A percentile compares a stretch with the other conserved stretches of the same genome.
Evolutionary conservation across 1,140 invertebrate genomes (phyloP).

Genomic region (Agraylea sexmaculata): DNA sequence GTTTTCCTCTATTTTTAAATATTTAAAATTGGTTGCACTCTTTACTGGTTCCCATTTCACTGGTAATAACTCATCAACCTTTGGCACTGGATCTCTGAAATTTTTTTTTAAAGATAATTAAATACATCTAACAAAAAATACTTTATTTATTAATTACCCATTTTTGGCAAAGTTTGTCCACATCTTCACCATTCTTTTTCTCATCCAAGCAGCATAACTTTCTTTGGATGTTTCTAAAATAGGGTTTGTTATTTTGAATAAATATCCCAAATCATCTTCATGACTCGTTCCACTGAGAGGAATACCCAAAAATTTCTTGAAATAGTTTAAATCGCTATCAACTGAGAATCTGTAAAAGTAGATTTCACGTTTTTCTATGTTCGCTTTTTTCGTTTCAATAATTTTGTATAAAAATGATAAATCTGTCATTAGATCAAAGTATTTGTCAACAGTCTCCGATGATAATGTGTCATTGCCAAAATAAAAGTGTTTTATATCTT

Average conservation of each 20-base stretch:
- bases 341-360: conserved; percentile 38
- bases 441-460: conserved; percentile 24
- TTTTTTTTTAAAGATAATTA: conserved; percentile 1
- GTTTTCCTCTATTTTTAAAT: conserved; percentile 31
- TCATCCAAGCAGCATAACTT: conserved; percentile 26
- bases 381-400: conserved; percentile 28
- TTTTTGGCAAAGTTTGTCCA: conserved; percentile 44
- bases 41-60: conserved; percentile 35
- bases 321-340: conserved; percentile 30
- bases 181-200: conserved; percentile 34
- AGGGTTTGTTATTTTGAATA: conserved; percentile 29
- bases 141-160: conserved; percentile 28
- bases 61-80: conserved; percentile 29
- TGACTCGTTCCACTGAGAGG: conserved; percentile 25
- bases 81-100: conserved; percentile 39
- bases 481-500: conserved; percentile 29
- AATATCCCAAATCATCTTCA: conserved; percentile 34
- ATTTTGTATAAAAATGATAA: conserved; percentile 26
- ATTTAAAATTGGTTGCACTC: conserved; percentile 30
- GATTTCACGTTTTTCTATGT: conserved; percentile 29
- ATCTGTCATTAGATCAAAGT: conserved; percentile 30
- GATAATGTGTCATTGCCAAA: conserved; percentile 26
- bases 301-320: conserved; percentile 22
- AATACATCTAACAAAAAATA: neutral
- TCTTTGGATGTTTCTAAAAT: conserved; percentile 24